These are phyloP conservation scores for Chelon auratus DNA, from an alignment of 2,797 vertebrate species.

Conservation along the genomic window DNA sequence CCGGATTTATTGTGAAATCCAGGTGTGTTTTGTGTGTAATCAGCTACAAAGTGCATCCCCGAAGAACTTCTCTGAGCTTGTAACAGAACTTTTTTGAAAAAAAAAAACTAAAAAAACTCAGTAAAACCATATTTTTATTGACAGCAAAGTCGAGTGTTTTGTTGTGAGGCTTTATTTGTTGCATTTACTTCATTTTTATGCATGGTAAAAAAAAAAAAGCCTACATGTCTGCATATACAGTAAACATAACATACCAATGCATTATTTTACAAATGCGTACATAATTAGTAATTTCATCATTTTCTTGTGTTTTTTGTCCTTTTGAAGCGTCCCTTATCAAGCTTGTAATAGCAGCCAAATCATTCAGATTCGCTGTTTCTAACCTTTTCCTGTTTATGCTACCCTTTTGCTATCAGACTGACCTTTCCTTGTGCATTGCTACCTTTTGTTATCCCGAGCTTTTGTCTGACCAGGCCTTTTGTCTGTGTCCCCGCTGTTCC, in stretches of 20 bases:
- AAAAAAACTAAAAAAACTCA: neutral
- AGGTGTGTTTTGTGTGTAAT: conserved; percentile 41
- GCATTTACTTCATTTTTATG: neutral
- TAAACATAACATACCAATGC: neutral
- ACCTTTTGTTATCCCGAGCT: conserved; percentile 77
- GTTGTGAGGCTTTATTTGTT: neutral
- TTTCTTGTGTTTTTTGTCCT: conserved; percentile 50
- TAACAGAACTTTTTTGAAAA: neutral
- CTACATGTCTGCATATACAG: neutral
- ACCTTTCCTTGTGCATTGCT: conserved; percentile 81
- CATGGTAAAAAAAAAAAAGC: neutral
- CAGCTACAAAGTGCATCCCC: conserved; percentile 11
- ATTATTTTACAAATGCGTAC: conserved; percentile 25
- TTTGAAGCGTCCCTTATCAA: conserved; percentile 68
- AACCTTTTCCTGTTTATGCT: conserved; percentile 81
- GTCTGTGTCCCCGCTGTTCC: conserved; percentile 80
- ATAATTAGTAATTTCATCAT: conserved; percentile 25
- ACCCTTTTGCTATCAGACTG: conserved; percentile 83
- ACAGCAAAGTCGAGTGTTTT: neutral
- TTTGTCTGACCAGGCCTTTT: conserved; percentile 83
- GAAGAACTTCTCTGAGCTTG: conserved; percentile 12
- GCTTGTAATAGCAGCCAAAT: conserved; percentile 69
- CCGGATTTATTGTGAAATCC: conserved; percentile 44
- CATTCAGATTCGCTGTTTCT: conserved; percentile 72
- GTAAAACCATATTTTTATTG: conserved; percentile 8